Conservation (phyloP, 1,140 invertebrate genomes). For the Drosophila micromelanica region DNA sequence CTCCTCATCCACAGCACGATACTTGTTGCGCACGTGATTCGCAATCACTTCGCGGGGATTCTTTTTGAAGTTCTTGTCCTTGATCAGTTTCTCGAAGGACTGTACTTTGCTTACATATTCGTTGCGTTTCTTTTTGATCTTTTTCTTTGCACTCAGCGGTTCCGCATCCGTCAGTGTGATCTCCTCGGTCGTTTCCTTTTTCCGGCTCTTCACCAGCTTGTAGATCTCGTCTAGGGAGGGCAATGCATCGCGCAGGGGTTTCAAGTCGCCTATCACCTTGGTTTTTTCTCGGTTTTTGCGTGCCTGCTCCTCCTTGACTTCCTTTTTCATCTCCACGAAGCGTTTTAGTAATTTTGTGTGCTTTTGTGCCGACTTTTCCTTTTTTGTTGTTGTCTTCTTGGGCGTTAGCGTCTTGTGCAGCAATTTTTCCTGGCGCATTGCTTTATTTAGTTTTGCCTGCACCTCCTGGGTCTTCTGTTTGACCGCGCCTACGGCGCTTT, state of each 20-base stretch:
- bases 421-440: conserved; percentile 51
- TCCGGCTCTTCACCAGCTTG: conserved; percentile 52
- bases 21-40: conserved; percentile 63
- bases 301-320: conserved; percentile 66
- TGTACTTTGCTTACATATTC: conserved; percentile 57
- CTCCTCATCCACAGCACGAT: conserved; percentile 52
- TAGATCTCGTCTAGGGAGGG: conserved; percentile 78
- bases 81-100: conserved; percentile 67
- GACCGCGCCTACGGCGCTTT: conserved; percentile 50
- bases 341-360: conserved; percentile 73
- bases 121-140: conserved; percentile 67
- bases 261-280: conserved; percentile 72
- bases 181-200: conserved; percentile 31
- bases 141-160: conserved; percentile 63
- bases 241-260: conserved; percentile 75
- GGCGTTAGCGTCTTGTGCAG: conserved; percentile 71
- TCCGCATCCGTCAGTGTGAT: conserved; percentile 32
- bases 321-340: conserved; percentile 57
- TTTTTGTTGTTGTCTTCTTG: conserved; percentile 68
- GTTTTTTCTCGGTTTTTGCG: conserved; percentile 72
- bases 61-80: conserved; percentile 71
- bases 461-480: conserved; percentile 65
- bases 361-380: conserved; percentile 68
- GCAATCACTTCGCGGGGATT: conserved; percentile 71
- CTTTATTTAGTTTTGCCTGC: conserved; percentile 51